Base-by-base conservation (phyloP, 2,797 vertebrate genomes). In the Enteromius mattozi region DNA sequence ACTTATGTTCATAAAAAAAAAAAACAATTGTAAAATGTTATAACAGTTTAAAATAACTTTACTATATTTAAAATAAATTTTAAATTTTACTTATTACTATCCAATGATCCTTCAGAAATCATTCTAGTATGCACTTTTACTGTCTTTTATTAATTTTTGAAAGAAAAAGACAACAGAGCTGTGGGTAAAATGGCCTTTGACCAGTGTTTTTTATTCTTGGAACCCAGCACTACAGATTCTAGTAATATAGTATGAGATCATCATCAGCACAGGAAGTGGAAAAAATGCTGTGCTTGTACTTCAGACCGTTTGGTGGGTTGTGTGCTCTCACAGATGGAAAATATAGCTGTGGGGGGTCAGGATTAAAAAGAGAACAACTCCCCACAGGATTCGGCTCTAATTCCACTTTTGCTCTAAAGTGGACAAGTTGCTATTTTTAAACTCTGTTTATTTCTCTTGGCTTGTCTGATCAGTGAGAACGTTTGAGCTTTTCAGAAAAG, bases 311-410 rank as follows among this genome's bases (percentile, higher is more conserved):
- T 78, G 13, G 21, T 68, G 49, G 56, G 51, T n/a, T 80, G 49
- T 92, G 90, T 14, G 89, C 90, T 94, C 92, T 92, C 90, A 91
- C 91, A 92, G 93, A 92, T 93, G 94, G 94, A 95, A 95, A 95
- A 94, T 92, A 80, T 90, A 91, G 93, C 49, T 65, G 90, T 76
- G 90, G 92, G 89, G 83, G 94, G 93, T 94, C 88, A 78, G 90
- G 85, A 91, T 92, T 92, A 93, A 95, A 93, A 91, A 85, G 89
- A 88, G 90, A 86, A 86, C n/a, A 89, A 90, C 91, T 90, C 94
- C 94, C 94, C 91, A 89, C 59, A 88, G 93, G 92, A 86, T 85
- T 42, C 74, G 35, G 86, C 89, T 92, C 91, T 91, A 93, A 93
- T 93, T 93, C 89, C 88, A 85, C 87, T 86, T 90, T 89, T 90